phyloP scores from a whole-genome alignment of 1,140 invertebrate genomes.

The Rhysida immarginata region DNA sequence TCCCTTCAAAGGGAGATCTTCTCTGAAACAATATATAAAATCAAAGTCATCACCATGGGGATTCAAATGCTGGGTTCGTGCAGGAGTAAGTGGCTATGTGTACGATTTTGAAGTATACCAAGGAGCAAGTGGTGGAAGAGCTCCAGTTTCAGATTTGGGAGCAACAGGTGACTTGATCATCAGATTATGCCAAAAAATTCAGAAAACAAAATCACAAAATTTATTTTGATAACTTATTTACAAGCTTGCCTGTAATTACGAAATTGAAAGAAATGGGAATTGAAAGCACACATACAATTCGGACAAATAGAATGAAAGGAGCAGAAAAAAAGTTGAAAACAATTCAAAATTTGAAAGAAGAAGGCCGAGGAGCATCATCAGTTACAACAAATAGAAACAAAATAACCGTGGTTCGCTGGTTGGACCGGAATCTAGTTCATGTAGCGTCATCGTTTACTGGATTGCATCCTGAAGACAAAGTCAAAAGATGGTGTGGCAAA shows the following conservation, averaged over 20 bases:
- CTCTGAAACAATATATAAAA: constrained; percentile 29
- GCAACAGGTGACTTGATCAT: neutral
- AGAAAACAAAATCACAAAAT: neutral
- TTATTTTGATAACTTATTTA: neutral
- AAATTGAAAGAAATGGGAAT: neutral
- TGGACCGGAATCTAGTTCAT: neutral
- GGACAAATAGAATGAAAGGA: neutral
- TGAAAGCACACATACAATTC: neutral
- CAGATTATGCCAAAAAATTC: neutral
- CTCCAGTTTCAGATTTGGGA: neutral
- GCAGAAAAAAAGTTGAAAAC: neutral
- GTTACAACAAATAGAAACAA: neutral
- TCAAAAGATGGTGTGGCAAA: neutral
- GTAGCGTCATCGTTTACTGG: neutral
- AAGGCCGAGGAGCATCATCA: neutral
- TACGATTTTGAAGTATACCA: constrained; percentile 25
- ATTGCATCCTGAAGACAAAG: neutral
- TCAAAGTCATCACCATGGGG: constrained; percentile 31
- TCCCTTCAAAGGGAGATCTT: constrained; percentile 27
- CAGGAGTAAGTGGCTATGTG: constrained; percentile 23
- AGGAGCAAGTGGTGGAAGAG: neutral
- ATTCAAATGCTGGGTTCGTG: constrained; percentile 29
- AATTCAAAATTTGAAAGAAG: neutral
- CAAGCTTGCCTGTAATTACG: neutral
- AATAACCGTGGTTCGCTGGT: neutral